Conservation (phyloP, 2,797 vertebrate genomes). For the Melanotaenia parkinsoni region DNA sequence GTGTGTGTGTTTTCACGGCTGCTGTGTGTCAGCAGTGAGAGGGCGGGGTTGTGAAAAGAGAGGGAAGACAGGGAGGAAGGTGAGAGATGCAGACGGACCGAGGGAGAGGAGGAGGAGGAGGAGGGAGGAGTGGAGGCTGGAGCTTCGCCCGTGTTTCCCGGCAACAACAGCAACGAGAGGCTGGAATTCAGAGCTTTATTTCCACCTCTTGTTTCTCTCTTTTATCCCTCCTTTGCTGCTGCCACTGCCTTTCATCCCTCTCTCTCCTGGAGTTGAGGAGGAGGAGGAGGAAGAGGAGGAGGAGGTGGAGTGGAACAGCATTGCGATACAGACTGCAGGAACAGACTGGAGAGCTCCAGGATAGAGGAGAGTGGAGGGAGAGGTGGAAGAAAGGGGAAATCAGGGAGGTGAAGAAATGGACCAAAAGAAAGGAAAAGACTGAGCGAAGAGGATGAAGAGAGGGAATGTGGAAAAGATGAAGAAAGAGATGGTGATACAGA, state of each 20-base stretch:
- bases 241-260: conserved; percentile 48
- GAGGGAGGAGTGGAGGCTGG: conserved; percentile 43
- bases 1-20: conserved; percentile 62
- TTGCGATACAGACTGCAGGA: conserved; percentile 61
- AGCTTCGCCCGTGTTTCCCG: conserved; percentile 76
- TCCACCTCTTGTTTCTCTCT: conserved; percentile 49
- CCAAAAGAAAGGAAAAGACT: too few species aligned
- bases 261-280: conserved; percentile 53
- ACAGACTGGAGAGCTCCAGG: conserved; percentile 61
- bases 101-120: conserved; percentile 28
- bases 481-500: not conserved
- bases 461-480: not conserved
- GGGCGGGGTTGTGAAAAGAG: conserved; percentile 57
- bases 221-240: conserved; percentile 43
- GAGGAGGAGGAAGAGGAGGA: conserved; percentile 11
- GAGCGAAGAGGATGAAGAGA: not conserved
- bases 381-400: not conserved
- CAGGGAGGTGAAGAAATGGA: not conserved
- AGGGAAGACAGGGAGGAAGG: conserved; percentile 38
- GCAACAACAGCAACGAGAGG: conserved; percentile 74
- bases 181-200: conserved; percentile 55
- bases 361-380: conserved; percentile 34
- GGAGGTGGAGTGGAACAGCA: conserved; percentile 43
- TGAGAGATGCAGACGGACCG: conserved; percentile 51
- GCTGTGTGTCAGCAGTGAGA: conserved; percentile 61